Percentiles rank a stretch among this genome's conserved stretches.
Conservation (phyloP, 2,797 vertebrate genomes). For the Erithacus rubecula region DNA sequence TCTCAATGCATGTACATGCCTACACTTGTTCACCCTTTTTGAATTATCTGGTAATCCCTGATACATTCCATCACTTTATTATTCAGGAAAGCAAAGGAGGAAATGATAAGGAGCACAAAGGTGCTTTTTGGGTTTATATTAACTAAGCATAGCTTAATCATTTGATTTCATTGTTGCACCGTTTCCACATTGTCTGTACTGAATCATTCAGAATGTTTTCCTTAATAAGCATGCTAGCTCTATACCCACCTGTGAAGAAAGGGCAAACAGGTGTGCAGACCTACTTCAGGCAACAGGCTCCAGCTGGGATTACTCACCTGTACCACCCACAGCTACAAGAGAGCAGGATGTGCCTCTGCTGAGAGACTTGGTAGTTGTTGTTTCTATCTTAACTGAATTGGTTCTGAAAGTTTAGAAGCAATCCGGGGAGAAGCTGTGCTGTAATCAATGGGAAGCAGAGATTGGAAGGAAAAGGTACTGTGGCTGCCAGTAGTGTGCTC, state of each 20-base stretch:
- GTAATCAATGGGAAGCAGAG: neutral
- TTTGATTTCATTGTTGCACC: neutral
- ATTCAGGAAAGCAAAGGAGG: neutral
- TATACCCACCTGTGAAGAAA: neutral
- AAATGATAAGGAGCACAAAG: neutral
- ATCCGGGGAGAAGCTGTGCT: neutral
- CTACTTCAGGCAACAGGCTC: neutral
- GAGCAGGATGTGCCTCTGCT: rapidly evolving
- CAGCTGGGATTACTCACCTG: neutral
- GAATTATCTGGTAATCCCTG: neutral
- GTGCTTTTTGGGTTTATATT: neutral
- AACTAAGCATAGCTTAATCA: neutral
- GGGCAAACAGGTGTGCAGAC: neutral
- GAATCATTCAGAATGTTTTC: neutral
- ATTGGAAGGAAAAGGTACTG: rapidly evolving
- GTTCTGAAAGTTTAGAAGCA: rapidly evolving
- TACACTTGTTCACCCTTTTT: neutral
- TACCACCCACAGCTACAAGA: neutral
- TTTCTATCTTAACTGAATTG: rapidly evolving
- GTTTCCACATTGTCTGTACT: neutral
- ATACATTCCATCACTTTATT: neutral
- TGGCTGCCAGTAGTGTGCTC: neutral
- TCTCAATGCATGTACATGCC: rapidly evolving
- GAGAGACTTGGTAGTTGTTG: rapidly evolving
- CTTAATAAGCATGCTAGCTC: neutral